phyloP scores from a whole-genome alignment of 1,140 invertebrate species.

The Harlomillsia oculata region DNA sequence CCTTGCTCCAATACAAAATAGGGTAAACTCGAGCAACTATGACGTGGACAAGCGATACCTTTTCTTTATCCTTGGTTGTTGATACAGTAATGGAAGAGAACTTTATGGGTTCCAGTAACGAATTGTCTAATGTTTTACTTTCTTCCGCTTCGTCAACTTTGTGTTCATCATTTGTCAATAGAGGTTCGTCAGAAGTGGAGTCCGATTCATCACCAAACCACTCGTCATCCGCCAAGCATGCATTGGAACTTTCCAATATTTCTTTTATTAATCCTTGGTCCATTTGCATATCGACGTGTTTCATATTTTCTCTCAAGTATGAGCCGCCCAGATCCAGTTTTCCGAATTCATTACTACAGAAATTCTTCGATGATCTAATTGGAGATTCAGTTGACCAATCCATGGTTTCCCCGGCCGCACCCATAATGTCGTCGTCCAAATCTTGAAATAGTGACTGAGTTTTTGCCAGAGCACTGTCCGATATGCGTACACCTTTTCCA shows the following conservation, averaged over 20 bases:
- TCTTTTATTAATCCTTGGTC: constrained; percentile 15
- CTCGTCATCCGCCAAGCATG: constrained; percentile 37
- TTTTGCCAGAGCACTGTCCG: background rate
- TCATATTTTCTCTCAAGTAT: background rate
- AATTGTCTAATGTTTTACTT: background rate
- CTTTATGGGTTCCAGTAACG: background rate
- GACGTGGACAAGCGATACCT: background rate
- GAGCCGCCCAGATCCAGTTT: background rate
- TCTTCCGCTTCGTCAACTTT: background rate
- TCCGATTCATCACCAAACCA: too few relatives aligned
- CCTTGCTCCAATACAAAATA: background rate
- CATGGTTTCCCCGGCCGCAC: background rate
- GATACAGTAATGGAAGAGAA: background rate
- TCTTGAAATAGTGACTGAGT: background rate
- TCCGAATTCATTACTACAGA: background rate
- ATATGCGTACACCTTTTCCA: background rate
- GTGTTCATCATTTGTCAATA: constrained; percentile 28
- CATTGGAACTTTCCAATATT: constrained; percentile 33
- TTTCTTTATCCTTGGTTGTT: too few relatives aligned
- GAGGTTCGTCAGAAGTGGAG: too few relatives aligned
- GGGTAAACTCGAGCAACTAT: constrained; percentile 1
- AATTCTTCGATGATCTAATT: too few relatives aligned
- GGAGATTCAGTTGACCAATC: background rate
- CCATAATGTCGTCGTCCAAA: background rate
- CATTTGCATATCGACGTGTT: background rate